phyloP scores from a whole-genome alignment of 2,888 invertebrate genomes.

The Monoplex corrugatus region DNA sequence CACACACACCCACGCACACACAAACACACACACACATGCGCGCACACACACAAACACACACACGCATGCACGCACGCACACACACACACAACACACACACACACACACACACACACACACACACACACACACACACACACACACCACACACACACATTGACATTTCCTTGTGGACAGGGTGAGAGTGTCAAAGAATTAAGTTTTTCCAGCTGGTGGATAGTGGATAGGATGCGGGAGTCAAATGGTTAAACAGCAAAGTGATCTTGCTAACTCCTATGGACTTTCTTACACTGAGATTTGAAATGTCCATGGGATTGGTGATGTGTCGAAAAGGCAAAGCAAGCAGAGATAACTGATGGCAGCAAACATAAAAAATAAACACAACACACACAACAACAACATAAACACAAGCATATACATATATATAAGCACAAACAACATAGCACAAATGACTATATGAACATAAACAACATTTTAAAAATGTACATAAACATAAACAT shows the following conservation, averaged over 20 bases:
- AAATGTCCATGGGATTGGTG: too few species aligned
- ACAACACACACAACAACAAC: too few species aligned
- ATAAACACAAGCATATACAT: too few species aligned
- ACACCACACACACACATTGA: conserved; percentile 17
- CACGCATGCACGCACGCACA: background rate
- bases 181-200: background rate
- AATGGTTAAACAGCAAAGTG: background rate
- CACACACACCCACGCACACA: conserved; percentile 6
- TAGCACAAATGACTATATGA: background rate
- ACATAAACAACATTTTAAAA: too few species aligned
- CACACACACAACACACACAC: background rate
- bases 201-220: too few species aligned
- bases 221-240: background rate
- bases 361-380: too few species aligned
- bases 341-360: too few species aligned
- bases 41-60: background rate
- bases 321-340: too few species aligned
- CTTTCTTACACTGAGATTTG: too few species aligned
- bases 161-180: background rate
- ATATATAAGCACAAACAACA: background rate
- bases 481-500: too few species aligned
- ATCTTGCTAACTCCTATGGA: background rate
- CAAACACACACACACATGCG: conserved; percentile 23
- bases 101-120: conserved; percentile 21
- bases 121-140: background rate